Base-by-base conservation (phyloP, 64 coral and sea anemone species). In the Stylophora pistillata region DNA sequence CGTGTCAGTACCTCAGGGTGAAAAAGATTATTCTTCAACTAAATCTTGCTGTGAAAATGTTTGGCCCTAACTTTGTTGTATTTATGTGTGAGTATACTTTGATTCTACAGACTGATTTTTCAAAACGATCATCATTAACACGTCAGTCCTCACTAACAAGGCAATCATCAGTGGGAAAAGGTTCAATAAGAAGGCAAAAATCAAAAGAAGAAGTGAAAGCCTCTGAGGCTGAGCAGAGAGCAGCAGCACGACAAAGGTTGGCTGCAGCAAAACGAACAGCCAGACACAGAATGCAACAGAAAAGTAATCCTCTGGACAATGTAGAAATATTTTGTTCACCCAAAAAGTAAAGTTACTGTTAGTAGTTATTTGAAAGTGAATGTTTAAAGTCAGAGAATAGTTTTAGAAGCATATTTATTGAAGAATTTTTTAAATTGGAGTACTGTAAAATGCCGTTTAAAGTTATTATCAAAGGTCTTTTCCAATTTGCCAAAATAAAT, bases 281-380 rank as follows among this genome's bases (percentile, higher is more conserved):
- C n/a, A 85, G 91, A 66, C 81, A 97, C 60, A 89, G 89, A 87
- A 91, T 87, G 71, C 89, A 86, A 14, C 58, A 88, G 33, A 93
- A 90, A 81, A 97, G 87, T 34, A 97, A 93, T 63, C 88, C 88
- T 7, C 71, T 97, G 82, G 95, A 97, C 71, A 65, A 93, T 90
- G 95, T 97, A 55, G 95, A 97, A 78, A 97, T 97, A 74, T 97
- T 87, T 89, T 97, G 91, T 74, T 97, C 95, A 57, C 95, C 95
- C 13, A 91, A 97, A 32, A 97, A 97, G 79, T 97, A 71, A 96
- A 80, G 52, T n/a, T n/a, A n/a, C n/a, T n/a, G n/a, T n/a, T n/a
- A n/a, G n/a, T 16, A 23, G 56, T 69, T 41, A 71, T 73, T 75
- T 68, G 16, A 63, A 68, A 53, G 20, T 26, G 15, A 26, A 37